These are phyloP conservation scores for Bradypodion pumilum DNA, from an alignment of 2,797 vertebrate genomes.

Conservation along the genomic window DNA sequence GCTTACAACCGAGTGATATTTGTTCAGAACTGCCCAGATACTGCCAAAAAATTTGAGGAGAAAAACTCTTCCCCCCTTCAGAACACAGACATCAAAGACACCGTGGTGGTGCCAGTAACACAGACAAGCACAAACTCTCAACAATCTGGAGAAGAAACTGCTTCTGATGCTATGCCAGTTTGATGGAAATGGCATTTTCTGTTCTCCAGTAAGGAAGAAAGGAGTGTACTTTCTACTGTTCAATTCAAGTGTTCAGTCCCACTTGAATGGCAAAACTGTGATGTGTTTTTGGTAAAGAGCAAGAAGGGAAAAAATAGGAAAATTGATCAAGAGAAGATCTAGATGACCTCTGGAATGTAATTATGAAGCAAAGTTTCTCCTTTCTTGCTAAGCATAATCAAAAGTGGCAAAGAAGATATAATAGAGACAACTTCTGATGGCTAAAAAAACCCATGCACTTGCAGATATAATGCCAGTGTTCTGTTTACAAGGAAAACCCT, in stretches of 20 bases:
- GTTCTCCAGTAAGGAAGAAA: slow-evolving; percentile 38
- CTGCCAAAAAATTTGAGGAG: slow-evolving; percentile 78
- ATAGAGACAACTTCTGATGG: slow-evolving; percentile 49
- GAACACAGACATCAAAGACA: slow-evolving; percentile 76
- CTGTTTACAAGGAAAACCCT: slow-evolving; percentile 63
- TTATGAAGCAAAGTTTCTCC: slow-evolving; percentile 53
- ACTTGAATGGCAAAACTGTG: slow-evolving; percentile 56
- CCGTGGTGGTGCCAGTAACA: slow-evolving; percentile 76
- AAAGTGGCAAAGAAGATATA: slow-evolving; percentile 59
- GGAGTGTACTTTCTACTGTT: slow-evolving; percentile 27
- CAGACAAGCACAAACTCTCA: slow-evolving; percentile 74
- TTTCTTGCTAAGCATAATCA: slow-evolving; percentile 63
- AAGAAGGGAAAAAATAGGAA: slow-evolving; percentile 32
- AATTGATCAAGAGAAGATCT: slow-evolving; percentile 51
- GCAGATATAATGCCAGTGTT: slow-evolving; percentile 41
- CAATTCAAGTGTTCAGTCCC: slow-evolving; percentile 50
- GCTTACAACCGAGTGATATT: slow-evolving; percentile 98
- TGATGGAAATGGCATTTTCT: slow-evolving; percentile 64
- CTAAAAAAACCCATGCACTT: slow-evolving; percentile 36
- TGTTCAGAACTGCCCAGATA: slow-evolving; percentile 96
- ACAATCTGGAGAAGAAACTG: slow-evolving; percentile 52
- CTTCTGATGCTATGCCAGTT: slow-evolving; percentile 78
- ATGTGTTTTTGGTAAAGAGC: slow-evolving; percentile 48
- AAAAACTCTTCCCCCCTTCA: slow-evolving; percentile 72
- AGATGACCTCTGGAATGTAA: slow-evolving; percentile 55